Conservation (phyloP, 2,113 vertebrate genomes). For the Plecotus auritus region DNA sequence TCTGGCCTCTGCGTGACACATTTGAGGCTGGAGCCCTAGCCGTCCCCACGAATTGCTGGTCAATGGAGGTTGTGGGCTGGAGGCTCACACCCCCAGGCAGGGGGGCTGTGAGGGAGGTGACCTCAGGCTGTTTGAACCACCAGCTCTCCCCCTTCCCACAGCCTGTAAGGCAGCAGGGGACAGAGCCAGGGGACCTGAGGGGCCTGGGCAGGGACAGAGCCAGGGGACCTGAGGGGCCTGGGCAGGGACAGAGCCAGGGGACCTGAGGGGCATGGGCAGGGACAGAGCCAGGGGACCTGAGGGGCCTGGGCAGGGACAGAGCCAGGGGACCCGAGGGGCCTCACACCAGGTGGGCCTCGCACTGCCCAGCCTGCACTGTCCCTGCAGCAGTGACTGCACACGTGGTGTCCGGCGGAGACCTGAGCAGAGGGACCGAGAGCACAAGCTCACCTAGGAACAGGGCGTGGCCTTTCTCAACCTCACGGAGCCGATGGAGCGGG, state of each 20-base stretch:
- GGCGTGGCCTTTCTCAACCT: neutral
- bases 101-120: constrained; percentile 18
- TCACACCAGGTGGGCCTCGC: too few relatives aligned
- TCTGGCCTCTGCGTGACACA: constrained; percentile 39
- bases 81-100: constrained; percentile 40
- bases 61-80: neutral
- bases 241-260: neutral
- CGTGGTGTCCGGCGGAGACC: neutral
- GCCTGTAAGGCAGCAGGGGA: neutral
- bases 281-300: neutral
- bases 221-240: neutral
- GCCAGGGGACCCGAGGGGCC: too few relatives aligned
- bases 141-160: neutral
- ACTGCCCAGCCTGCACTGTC: too few relatives aligned
- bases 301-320: neutral
- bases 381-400: neutral
- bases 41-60: constrained; percentile 55
- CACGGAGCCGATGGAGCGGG: neutral
- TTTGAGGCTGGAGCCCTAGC: constrained; percentile 51
- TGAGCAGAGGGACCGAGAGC: neutral
- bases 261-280: neutral
- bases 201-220: neutral
- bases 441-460: neutral
- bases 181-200: neutral
- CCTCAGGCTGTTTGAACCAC: neutral